phyloP scores from a whole-genome alignment of 2,797 vertebrate species.

The Diplodus sargus region DNA sequence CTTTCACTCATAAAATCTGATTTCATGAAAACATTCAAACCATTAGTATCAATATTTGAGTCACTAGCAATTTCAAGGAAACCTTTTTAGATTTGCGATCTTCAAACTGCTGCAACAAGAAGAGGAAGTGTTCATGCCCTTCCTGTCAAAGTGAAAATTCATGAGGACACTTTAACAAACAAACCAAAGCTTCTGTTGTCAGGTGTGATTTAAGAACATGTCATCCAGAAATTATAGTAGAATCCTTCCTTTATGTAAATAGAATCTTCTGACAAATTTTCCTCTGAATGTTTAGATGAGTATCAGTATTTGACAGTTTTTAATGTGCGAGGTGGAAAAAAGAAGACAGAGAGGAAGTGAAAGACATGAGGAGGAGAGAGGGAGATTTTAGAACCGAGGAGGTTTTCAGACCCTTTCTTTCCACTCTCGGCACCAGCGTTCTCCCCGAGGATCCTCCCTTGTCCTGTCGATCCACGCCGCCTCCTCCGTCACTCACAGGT shows the following conservation, averaged over 20 bases:
- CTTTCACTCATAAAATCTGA: too few species aligned
- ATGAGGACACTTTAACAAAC: too few species aligned
- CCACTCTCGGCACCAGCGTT: conserved; percentile 27
- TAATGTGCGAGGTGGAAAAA: neutral
- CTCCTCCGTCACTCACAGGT: conserved; percentile 52
- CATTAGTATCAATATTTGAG: neutral
- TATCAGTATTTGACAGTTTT: too few species aligned
- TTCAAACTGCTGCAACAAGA: neutral
- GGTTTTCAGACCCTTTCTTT: conserved; percentile 44
- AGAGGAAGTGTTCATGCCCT: neutral
- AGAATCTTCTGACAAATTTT: neutral
- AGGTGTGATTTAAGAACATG: too few species aligned
- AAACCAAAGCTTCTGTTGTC: neutral
- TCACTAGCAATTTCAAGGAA: too few species aligned
- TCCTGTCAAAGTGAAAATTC: neutral
- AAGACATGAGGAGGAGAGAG: neutral
- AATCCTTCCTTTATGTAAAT: neutral
- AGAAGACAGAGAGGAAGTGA: neutral
- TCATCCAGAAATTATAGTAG: neutral
- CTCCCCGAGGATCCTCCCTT: conserved; percentile 46
- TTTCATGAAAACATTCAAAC: too few species aligned
- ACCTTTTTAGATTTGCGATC: neutral
- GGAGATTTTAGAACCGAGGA: conserved; percentile 11
- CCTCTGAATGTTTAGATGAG: neutral
- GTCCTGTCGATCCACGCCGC: conserved; percentile 25